Percentiles rank a stretch among this genome's conserved stretches.
phyloP scores from a whole-genome alignment of 1,140 invertebrate genomes.

The Chrysomallon squamiferum region DNA sequence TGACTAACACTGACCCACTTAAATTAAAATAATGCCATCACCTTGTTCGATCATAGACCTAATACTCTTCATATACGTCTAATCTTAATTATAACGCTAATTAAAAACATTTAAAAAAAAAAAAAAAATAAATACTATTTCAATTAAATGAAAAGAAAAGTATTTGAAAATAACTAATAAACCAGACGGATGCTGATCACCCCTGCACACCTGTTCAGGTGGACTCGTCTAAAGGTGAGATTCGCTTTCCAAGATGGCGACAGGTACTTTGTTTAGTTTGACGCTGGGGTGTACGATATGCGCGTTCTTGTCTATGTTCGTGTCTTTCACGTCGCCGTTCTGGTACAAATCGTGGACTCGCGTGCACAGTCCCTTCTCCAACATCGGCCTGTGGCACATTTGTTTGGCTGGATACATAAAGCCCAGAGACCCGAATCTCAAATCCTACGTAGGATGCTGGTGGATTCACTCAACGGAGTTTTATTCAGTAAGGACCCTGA shows the following conservation, averaged over 20 bases:
- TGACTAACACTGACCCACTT: too few species aligned
- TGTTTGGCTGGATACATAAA: conserved; percentile 92
- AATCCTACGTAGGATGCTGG: conserved; percentile 91
- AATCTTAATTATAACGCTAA: too few species aligned
- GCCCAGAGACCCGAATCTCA: conserved; percentile 87
- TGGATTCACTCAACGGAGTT: conserved; percentile 92
- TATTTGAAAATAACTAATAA: too few species aligned
- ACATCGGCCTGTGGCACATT: conserved; percentile 95
- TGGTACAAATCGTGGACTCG: conserved; percentile 95
- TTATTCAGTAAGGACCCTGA: conserved; percentile 87
- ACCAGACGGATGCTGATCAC: too few species aligned
- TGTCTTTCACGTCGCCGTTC: conserved; percentile 92
- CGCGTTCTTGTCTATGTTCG: conserved; percentile 69
- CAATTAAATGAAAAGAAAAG: too few species aligned
- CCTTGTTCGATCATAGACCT: too few species aligned
- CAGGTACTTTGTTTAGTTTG: conserved; percentile 29
- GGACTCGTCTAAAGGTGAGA: conserved; percentile 4
- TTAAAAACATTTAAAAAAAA: too few species aligned
- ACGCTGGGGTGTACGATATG: conserved; percentile 43
- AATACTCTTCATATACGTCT: too few species aligned
- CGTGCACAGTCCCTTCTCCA: conserved; percentile 76
- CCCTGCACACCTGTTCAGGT: conserved; percentile 5
- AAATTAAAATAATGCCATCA: too few species aligned
- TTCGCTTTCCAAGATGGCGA: conserved; percentile 29
- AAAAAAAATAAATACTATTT: too few species aligned